Conservation (phyloP, 2,888 invertebrate genomes). For the Oxystoma pomonae region DNA sequence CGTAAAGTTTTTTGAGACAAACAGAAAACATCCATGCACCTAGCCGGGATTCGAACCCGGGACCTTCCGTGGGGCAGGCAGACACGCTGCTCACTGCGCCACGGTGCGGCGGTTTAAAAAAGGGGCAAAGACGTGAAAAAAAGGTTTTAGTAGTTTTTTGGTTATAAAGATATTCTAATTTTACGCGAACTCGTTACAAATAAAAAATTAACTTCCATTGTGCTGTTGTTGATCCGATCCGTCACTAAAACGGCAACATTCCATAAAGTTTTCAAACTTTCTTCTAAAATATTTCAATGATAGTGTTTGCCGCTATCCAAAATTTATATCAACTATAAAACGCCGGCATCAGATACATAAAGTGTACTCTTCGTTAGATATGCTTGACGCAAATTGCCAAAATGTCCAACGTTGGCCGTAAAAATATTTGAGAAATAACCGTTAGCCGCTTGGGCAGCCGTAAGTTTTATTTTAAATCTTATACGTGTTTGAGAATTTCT, state of each 20-base stretch:
- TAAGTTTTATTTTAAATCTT: background rate
- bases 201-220: too few species aligned
- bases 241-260: background rate
- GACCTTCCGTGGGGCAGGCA: too few species aligned
- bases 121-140: too few species aligned
- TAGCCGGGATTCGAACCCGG: too few species aligned
- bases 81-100: too few species aligned
- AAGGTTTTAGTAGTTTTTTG: too few species aligned
- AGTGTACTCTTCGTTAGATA: conserved; percentile 24
- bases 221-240: too few species aligned
- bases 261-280: background rate
- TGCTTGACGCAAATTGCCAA: conserved; percentile 24
- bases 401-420: conserved; percentile 22
- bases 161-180: too few species aligned
- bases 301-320: conserved; percentile 17
- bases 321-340: conserved; percentile 25
- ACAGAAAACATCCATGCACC: too few species aligned
- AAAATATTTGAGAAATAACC: conserved; percentile 23
- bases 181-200: too few species aligned
- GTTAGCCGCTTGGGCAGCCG: conserved; percentile 19
- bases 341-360: conserved; percentile 21
- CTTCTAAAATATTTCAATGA: background rate
- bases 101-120: too few species aligned
- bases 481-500: background rate
- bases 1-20: too few species aligned